Conservation (phyloP, 1,140 invertebrate species). For the Centruroides sculpturatus region DNA sequence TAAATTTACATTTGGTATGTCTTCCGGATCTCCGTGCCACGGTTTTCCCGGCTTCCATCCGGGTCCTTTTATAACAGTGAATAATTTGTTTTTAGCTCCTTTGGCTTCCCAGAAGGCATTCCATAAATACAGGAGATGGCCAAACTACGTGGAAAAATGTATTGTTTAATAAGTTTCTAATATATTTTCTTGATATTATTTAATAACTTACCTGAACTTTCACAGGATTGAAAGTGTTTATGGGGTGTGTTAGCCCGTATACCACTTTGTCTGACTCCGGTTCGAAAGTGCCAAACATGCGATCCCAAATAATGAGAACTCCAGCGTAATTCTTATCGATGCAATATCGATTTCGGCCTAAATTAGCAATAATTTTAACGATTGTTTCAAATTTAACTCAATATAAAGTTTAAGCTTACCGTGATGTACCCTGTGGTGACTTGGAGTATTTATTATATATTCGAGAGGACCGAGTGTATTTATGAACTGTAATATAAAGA, state of each 20-base stretch:
- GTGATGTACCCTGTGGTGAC: conserved; percentile 79
- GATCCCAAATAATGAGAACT: conserved; percentile 44
- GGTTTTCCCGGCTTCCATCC: conserved; percentile 72
- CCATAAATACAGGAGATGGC: conserved; percentile 51
- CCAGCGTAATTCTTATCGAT: conserved; percentile 49
- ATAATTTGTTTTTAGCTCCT: conserved; percentile 42
- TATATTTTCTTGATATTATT: too few species aligned
- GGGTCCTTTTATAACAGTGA: conserved; percentile 62
- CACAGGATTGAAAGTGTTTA: conserved; percentile 61
- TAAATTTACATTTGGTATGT: conserved; percentile 51
- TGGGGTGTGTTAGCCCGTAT: conserved; percentile 67
- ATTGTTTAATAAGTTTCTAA: too few species aligned
- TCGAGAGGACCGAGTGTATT: conserved; percentile 62
- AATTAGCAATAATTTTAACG: too few species aligned
- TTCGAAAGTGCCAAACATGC: conserved; percentile 39
- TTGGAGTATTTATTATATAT: conserved; percentile 71
- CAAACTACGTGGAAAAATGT: conserved; percentile 24
- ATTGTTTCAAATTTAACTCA: too few species aligned
- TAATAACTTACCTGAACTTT: conserved; percentile 26
- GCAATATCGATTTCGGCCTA: conserved; percentile 41
- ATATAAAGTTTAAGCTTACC: conserved; percentile 36
- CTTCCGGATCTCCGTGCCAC: conserved; percentile 55
- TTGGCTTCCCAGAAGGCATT: conserved; percentile 36
- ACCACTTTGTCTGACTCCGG: conserved; percentile 45
- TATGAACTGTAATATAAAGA: conserved; percentile 29